Percentiles rank a stretch among this genome's conserved stretches.
Conservation (phyloP, 2,113 vertebrate genomes). For the Thermophis baileyi region DNA sequence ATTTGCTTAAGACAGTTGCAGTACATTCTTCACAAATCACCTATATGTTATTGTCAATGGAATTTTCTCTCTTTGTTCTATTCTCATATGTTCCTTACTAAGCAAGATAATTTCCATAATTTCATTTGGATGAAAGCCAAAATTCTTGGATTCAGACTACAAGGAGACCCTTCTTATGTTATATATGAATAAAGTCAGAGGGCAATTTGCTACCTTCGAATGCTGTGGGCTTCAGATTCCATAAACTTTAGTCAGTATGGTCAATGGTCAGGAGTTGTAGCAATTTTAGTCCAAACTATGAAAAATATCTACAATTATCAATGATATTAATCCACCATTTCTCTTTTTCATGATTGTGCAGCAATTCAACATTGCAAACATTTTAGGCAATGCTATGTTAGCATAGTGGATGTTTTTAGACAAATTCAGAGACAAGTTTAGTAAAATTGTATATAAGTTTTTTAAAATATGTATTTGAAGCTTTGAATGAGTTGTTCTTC, state of each 20-base stretch:
- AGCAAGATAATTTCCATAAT: background rate
- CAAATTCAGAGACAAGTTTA: background rate
- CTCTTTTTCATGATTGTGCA: background rate
- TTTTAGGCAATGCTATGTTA: background rate
- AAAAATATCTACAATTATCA: background rate
- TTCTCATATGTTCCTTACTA: background rate
- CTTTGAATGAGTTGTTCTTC: conserved; percentile 11
- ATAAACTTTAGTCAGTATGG: background rate
- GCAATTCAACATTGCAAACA: background rate
- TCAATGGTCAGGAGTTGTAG: background rate
- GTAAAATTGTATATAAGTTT: conserved; percentile 4
- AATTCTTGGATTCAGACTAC: background rate
- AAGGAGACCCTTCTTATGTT: background rate
- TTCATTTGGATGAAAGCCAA: background rate
- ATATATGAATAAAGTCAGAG: background rate
- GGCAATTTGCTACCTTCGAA: background rate
- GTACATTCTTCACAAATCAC: background rate
- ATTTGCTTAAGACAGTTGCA: background rate
- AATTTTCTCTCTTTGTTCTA: background rate
- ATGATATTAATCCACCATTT: background rate
- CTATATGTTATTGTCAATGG: background rate
- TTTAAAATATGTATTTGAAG: background rate
- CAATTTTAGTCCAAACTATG: background rate
- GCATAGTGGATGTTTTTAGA: background rate
- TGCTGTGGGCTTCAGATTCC: background rate